Evolutionary conservation across 2,113 vertebrate genomes (phyloP).

Genomic region (Phyllopteryx taeniolatus): DNA sequence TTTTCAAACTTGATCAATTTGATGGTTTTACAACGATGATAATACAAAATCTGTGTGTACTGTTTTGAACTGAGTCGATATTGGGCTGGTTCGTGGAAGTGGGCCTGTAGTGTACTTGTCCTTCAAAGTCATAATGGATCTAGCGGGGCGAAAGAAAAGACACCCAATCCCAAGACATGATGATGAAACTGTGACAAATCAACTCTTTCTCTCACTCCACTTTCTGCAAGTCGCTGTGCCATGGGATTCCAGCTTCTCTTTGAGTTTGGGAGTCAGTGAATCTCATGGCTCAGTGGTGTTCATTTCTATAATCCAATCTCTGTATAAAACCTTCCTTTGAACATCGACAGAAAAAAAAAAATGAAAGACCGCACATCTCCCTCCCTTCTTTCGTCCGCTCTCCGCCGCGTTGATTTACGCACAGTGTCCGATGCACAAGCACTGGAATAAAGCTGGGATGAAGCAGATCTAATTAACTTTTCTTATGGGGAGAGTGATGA

Average conservation of each 20-base stretch:
- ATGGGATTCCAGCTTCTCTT: conserved; percentile 57
- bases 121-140: conserved; percentile 44
- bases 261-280: conserved; percentile 56
- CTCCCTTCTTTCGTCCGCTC: conserved; percentile 31
- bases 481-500: conserved; percentile 60
- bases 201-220: conserved; percentile 56
- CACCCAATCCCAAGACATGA: conserved; percentile 48
- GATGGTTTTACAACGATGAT: too few species aligned
- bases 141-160: conserved; percentile 42
- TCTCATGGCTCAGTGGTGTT: conserved; percentile 65
- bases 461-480: conserved; percentile 66
- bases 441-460: conserved; percentile 25
- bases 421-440: conserved; percentile 44
- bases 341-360: conserved; percentile 50
- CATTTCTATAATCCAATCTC: conserved; percentile 70
- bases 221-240: conserved; percentile 42
- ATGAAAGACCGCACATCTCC: conserved; percentile 54
- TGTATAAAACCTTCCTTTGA: conserved; percentile 65
- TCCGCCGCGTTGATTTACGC: conserved; percentile 47
- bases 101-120: conserved; percentile 38
- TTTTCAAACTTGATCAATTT: too few species aligned
- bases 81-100: neutral
- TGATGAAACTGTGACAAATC: conserved; percentile 71
- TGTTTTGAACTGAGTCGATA: neutral
- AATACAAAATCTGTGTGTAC: too few species aligned